Conservation (phyloP, 2,113 vertebrate species). For the Rafetus swinhoei region DNA sequence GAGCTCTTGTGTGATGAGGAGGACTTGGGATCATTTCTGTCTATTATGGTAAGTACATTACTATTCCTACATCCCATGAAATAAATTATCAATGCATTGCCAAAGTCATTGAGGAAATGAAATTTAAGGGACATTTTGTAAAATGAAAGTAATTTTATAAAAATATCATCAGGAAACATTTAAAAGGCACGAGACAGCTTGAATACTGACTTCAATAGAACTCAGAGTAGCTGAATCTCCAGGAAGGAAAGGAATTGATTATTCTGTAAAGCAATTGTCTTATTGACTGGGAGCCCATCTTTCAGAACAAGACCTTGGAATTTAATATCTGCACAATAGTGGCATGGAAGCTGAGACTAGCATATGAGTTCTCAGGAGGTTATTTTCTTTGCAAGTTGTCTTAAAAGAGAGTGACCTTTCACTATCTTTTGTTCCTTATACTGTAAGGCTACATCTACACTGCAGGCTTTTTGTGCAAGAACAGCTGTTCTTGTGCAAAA, state of each 20-base stretch:
- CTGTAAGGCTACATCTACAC: no score
- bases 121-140: constrained; percentile 22
- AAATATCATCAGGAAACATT: constrained; percentile 10
- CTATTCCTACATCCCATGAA: neutral
- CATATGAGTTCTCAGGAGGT: neutral
- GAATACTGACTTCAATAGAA: constrained; percentile 19
- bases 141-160: constrained; percentile 29
- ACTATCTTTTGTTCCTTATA: neutral
- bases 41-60: neutral
- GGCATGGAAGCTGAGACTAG: neutral
- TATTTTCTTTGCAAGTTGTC: neutral
- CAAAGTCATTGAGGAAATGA: constrained; percentile 37
- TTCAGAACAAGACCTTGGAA: neutral
- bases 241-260: constrained; percentile 27
- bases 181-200: constrained; percentile 26
- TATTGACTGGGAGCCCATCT: neutral
- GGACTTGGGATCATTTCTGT: neutral
- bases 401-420: neutral
- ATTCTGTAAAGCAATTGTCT: neutral
- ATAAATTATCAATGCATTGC: neutral
- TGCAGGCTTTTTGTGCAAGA: no score
- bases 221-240: constrained; percentile 17
- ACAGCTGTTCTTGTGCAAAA: no score
- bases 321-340: constrained; percentile 17
- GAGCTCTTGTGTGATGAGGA: neutral